Percentiles rank a stretch among this genome's conserved stretches.
phyloP scores from a whole-genome alignment of 1,140 invertebrate genomes.

The Pteromalus puparum region DNA sequence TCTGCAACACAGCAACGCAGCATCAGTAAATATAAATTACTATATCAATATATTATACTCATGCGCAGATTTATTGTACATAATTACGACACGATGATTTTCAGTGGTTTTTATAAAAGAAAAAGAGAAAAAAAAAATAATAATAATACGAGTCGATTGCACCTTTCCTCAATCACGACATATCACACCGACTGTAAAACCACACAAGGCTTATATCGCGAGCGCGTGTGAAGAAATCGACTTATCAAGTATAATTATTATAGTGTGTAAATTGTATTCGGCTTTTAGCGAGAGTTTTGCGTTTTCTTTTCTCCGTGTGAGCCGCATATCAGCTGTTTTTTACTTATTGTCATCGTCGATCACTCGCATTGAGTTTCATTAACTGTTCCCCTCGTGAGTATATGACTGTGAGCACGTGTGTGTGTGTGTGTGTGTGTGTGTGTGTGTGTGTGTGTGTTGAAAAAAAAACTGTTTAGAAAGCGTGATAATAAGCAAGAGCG shows the following conservation, averaged over 20 bases:
- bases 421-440: background rate
- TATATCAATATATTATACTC: background rate
- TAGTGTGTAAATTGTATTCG: background rate
- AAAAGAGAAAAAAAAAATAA: constrained; percentile 14
- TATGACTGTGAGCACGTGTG: background rate
- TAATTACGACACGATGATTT: constrained; percentile 43
- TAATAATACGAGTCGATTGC: constrained; percentile 36
- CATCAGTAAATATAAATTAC: background rate
- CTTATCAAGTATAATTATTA: background rate
- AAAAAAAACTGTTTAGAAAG: background rate
- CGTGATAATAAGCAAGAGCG: background rate
- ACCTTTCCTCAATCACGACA: constrained; percentile 32
- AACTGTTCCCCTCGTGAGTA: background rate
- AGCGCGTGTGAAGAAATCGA: constrained; percentile 16
- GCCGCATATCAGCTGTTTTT: background rate
- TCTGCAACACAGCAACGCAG: background rate
- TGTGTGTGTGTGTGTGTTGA: background rate
- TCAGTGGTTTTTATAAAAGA: constrained; percentile 46
- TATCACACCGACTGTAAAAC: constrained; percentile 24
- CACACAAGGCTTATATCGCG: background rate
- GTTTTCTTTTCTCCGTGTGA: background rate
- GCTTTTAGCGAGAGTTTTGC: background rate
- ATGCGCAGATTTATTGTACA: constrained; percentile 41
- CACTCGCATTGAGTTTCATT: background rate
- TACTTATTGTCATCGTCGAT: background rate